Percentiles rank a stretch among this genome's conserved stretches.
Evolutionary conservation across 2,797 vertebrate genomes (phyloP).

Genomic region (Capromys pilorides): DNA sequence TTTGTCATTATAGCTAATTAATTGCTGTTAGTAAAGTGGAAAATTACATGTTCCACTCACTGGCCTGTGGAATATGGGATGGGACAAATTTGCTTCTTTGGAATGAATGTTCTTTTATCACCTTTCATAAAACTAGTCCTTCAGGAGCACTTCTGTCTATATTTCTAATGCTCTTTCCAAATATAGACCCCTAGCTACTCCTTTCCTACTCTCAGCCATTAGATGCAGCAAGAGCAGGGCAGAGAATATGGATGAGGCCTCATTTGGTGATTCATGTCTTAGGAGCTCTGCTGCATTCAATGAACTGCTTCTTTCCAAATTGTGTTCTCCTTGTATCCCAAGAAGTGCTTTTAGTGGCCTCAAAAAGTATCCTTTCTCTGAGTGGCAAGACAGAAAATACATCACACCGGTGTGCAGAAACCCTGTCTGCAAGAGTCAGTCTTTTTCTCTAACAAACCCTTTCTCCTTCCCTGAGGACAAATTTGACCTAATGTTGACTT

Average conservation of each 20-base stretch:
- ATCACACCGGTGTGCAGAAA: background rate
- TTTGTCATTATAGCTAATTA: slow-evolving; percentile 52
- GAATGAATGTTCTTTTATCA: background rate
- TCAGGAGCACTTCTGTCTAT: background rate
- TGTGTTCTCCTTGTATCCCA: background rate
- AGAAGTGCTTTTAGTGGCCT: background rate
- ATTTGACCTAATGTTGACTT: background rate
- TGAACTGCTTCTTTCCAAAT: background rate
- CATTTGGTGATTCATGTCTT: background rate
- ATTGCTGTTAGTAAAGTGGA: slow-evolving; percentile 34
- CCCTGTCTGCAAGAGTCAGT: background rate
- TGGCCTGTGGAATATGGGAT: background rate
- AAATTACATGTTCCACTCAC: slow-evolving; percentile 10
- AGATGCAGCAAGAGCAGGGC: background rate
- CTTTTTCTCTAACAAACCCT: background rate
- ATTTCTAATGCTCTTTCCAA: background rate
- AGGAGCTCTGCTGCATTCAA: slow-evolving; percentile 2
- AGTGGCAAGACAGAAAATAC: background rate
- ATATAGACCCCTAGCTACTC: background rate
- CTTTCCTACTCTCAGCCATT: background rate
- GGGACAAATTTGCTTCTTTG: background rate
- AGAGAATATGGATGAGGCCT: background rate
- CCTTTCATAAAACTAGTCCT: background rate
- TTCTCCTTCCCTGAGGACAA: slow-evolving; percentile 42
- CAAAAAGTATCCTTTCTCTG: slow-evolving; percentile 18